Percentiles rank a stretch among this genome's conserved stretches.
Evolutionary conservation across 2,113 vertebrate genomes (phyloP).

Genomic region (Charina bottae): DNA sequence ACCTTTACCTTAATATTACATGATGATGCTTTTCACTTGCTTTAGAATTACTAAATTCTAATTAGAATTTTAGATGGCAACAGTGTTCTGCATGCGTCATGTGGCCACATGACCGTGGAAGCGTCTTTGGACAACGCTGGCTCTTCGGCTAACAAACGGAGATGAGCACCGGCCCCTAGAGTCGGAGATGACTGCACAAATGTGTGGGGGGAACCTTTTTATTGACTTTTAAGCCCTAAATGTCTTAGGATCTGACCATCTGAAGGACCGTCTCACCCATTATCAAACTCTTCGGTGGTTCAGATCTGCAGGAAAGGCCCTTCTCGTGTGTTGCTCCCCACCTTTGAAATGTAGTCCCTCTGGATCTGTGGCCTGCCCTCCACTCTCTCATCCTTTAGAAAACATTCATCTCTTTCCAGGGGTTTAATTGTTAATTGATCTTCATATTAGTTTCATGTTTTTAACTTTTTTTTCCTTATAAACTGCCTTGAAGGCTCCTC

Average conservation of each 20-base stretch:
- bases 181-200: too few species aligned
- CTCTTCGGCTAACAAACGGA: too few species aligned
- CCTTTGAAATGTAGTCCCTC: background rate
- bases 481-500: background rate
- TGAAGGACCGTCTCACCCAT: background rate
- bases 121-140: too few species aligned
- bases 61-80: too few species aligned
- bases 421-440: background rate
- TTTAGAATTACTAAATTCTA: too few species aligned
- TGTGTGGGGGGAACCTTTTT: too few species aligned
- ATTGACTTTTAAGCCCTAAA: background rate
- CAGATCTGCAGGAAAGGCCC: background rate
- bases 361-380: background rate
- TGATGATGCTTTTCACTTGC: too few species aligned
- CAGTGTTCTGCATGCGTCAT: too few species aligned
- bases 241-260: background rate
- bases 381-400: background rate
- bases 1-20: too few species aligned
- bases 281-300: background rate
- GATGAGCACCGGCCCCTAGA: too few species aligned
- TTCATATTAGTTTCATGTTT: background rate
- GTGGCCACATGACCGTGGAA: too few species aligned
- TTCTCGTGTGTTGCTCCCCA: background rate
- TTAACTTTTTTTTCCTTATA: background rate
- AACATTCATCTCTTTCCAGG: background rate